Base-by-base conservation (phyloP, 2,113 vertebrate genomes). In the Lutjanus erythropterus region DNA sequence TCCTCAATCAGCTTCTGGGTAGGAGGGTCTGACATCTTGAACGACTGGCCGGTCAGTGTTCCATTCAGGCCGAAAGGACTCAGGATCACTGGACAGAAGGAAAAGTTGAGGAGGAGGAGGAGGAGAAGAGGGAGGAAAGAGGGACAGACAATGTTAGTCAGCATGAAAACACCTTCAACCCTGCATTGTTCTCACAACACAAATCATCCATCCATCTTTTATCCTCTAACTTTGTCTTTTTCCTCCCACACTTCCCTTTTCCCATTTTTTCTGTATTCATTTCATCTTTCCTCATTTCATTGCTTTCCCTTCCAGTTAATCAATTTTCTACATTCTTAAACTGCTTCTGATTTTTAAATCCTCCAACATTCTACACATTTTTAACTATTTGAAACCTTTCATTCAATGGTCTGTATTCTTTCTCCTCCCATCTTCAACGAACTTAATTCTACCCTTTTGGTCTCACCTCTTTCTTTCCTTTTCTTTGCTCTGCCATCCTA, bases 61-160 rank as follows among this genome's bases (percentile, higher is more conserved):
- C 97, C 98, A 86, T 97, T 99, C 91, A 99, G 92, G 83, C 98
- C 98, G 59, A 98, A 99, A 9, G 98, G 98, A 92, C 98, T 99
- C 83, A 99, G 95, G 93, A 99, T 99, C 88, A 99, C 98, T 99
- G 18, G 27, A 9, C 5, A 60, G 25, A 42, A 50, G 12, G 42
- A 79, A 21, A 55, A 1, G 23, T 15, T 3, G 4, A 6, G 19
- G 6, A 55, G 2, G 23, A 15, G 2, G 4, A 6, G 19, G 6
- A 67, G 49, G 18, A 55, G 7, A 12, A 19, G 12, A 52, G n/a
- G n/a, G 21, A 42, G 44, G 19, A 33, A 9, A n/a, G n/a, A 25
- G 69, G 71, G 35, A 62, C 7, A 41, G 25, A 11, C 4, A 77
- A 19, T 3, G 44, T 79, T 61, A 55, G 58, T 52, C 18, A 67